Base-by-base conservation (phyloP, 2,888 invertebrate genomes). In the Rosalia funebris region DNA sequence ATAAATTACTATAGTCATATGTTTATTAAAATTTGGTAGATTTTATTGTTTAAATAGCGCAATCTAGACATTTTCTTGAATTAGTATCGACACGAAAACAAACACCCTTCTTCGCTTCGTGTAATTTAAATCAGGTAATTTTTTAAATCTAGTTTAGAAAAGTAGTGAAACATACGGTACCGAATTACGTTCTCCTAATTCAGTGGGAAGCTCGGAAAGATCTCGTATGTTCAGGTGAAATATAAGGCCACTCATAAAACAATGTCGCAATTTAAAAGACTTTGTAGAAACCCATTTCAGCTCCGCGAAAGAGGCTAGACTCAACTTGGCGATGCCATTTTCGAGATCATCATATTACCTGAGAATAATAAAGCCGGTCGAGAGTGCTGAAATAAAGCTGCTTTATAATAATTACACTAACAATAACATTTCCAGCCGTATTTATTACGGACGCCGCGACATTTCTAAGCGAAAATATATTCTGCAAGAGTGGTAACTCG, bases 211-310 rank as follows among this genome's bases (percentile, higher is more conserved):
- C 31, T 32, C 12, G 19, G 41, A 53, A 42, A 53, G 32, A 17
- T 45, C 20, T 37, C 45, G 45, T 25, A 36, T 45, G 45, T 16
- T 37, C 42, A 36, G 45, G 32, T 46, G 47, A 62, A 58, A 62
- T 57, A 63, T 65, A 65, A 65, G 54, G 53, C 53, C 32, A 19
- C 63, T 63, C 67, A 65, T 68, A 68, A 68, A 65, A 65, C 65
- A 65, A 68, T 65, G 67, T 68, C 61, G 65, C 61, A 63, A 63
- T 63, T 65, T 57, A 57, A 62, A 67, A 61, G 62, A 63, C 61
- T 65, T 63, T 53, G 61, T 45, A 61, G 58, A 58, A 65, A 68
- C 65, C 65, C 67, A 68, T 68, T 68, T 63, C 52, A 47, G 52
- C 47, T 54, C 47, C 47, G 45, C 53, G 56, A 55, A 47, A 57